Conservation (phyloP, 2,888 invertebrate species). For the Nomada ferruginata region DNA sequence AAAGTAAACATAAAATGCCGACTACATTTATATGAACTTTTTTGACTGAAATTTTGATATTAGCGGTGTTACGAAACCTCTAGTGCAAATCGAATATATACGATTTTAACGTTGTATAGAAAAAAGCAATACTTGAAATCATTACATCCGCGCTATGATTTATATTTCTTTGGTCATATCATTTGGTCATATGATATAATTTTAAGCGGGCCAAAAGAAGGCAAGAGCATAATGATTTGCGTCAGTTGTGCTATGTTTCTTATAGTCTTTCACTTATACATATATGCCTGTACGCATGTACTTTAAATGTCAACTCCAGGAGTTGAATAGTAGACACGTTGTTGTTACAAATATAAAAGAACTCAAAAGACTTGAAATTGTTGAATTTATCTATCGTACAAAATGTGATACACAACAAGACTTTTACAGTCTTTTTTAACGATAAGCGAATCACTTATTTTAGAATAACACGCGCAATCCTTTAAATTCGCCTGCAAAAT, state of each 20-base stretch:
- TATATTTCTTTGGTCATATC: conserved; percentile 48
- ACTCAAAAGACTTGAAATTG: conserved; percentile 54
- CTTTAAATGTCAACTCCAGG: conserved; percentile 61
- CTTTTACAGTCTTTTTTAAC: conserved; percentile 57
- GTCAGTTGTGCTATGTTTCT: conserved; percentile 17
- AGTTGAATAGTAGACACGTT: conserved; percentile 59
- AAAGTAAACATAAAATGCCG: conserved; percentile 55
- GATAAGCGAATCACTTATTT: conserved; percentile 52
- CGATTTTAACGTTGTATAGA: conserved; percentile 4
- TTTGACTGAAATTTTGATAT: conserved; percentile 51
- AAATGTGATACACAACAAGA: conserved; percentile 67
- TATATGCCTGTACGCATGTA: conserved; percentile 56
- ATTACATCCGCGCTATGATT: conserved; percentile 60
- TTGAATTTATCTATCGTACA: conserved; percentile 54
- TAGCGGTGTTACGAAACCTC: conserved; percentile 21
- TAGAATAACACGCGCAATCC: conserved; percentile 65
- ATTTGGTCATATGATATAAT: conserved; percentile 12
- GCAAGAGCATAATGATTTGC: conserved; percentile 16
- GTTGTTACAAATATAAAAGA: conserved; percentile 52
- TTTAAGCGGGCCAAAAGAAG: conserved; percentile 26
- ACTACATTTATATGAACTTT: conserved; percentile 57
- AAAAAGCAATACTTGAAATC: conserved; percentile 32
- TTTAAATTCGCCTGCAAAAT: neutral
- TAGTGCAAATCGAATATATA: conserved; percentile 14
- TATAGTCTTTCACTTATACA: conserved; percentile 25